Conservation (phyloP, 2,797 vertebrate species). For the Bufotes viridis region DNA sequence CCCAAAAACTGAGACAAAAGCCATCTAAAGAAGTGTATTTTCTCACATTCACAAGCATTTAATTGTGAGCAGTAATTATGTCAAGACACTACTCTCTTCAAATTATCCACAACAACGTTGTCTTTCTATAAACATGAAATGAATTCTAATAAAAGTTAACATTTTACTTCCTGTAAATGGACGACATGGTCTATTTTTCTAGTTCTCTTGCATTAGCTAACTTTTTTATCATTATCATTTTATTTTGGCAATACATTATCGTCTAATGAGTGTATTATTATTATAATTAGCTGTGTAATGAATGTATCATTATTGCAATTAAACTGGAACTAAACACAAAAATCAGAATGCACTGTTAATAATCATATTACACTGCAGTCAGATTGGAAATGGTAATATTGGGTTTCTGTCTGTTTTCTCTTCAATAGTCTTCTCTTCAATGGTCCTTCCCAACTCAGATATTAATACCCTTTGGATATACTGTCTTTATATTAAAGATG, state of each 20-base stretch:
- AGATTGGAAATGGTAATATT: neutral
- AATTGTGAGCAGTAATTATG: neutral
- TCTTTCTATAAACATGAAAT: neutral
- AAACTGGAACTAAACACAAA: constrained; percentile 21
- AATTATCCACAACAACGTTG: neutral
- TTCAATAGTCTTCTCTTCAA: neutral
- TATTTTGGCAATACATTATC: constrained; percentile 15
- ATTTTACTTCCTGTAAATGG: neutral
- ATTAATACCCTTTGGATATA: neutral
- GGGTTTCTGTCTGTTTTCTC: neutral
- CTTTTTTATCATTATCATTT: constrained; percentile 5
- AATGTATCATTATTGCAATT: constrained; percentile 26
- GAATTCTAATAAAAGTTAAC: neutral
- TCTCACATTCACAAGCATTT: neutral
- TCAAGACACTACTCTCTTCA: neutral
- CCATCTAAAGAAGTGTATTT: neutral
- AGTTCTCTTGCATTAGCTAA: neutral
- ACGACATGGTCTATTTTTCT: neutral
- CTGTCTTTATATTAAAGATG: too few relatives aligned
- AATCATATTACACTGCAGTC: neutral
- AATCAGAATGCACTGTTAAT: constrained; percentile 3
- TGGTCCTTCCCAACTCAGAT: neutral
- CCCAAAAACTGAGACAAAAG: neutral
- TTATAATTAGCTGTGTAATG: constrained; percentile 20
- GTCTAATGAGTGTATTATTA: constrained; percentile 1